Percentiles rank a stretch among this genome's conserved stretches.
These are phyloP conservation scores for Poecilobothrus nobilitatus DNA, from an alignment of 2,888 invertebrate genomes.

Conservation along the genomic window DNA sequence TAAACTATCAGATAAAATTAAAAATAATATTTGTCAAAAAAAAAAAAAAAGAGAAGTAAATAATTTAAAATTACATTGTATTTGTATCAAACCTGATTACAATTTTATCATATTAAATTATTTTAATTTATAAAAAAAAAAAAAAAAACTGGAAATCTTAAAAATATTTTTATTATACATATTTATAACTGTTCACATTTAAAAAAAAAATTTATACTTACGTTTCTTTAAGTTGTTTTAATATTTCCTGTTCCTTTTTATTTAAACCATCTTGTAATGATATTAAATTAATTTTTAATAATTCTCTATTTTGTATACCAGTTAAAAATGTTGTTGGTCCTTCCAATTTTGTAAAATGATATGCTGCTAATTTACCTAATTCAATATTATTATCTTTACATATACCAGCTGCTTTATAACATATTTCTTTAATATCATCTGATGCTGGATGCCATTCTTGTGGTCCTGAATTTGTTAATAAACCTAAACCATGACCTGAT, in stretches of 20 bases:
- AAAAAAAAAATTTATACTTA: constrained; percentile 34
- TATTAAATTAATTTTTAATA: constrained; percentile 57
- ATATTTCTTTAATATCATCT: constrained; percentile 53
- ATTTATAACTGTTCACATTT: too few species aligned
- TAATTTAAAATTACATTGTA: too few species aligned
- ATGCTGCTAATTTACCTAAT: constrained; percentile 62
- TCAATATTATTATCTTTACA: constrained; percentile 59
- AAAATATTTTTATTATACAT: too few species aligned
- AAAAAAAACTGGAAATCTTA: too few species aligned
- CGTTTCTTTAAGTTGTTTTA: constrained; percentile 56
- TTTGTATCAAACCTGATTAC: too few species aligned
- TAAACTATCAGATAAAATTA: too few species aligned
- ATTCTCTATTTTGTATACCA: constrained; percentile 61
- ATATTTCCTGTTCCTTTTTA: constrained; percentile 54
- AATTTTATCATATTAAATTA: too few species aligned
- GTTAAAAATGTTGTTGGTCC: constrained; percentile 63
- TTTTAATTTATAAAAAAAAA: too few species aligned
- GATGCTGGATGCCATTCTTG: constrained; percentile 74
- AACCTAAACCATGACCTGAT: constrained; percentile 71
- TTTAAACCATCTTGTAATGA: constrained; percentile 56
- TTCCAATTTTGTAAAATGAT: constrained; percentile 53
- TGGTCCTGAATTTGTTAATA: constrained; percentile 66
- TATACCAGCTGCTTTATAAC: constrained; percentile 53
- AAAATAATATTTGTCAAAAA: too few species aligned
- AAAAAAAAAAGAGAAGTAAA: too few species aligned